Evolutionary conservation across 2,113 vertebrate genomes (phyloP).

Genomic region (Scomber scombrus): DNA sequence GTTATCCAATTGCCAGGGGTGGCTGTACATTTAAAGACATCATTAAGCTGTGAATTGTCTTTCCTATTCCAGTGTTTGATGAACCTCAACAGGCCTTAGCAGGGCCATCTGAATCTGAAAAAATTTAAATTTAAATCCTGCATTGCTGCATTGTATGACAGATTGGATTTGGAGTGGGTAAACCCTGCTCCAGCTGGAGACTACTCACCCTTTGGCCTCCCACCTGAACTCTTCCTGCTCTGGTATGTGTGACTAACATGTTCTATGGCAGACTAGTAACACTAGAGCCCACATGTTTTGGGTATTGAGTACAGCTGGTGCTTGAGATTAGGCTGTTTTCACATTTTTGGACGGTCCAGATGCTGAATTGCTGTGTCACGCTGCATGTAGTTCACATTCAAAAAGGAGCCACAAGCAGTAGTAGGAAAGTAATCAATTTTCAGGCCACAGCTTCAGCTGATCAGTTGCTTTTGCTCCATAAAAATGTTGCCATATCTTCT

Average conservation of each 20-base stretch:
- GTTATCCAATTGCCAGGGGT: constrained; percentile 31
- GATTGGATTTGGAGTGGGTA: constrained; percentile 68
- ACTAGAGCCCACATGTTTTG: constrained; percentile 72
- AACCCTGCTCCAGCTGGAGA: constrained; percentile 73
- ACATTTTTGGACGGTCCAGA: constrained; percentile 23
- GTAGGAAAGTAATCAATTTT: constrained; percentile 51
- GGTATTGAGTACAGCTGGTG: constrained; percentile 61
- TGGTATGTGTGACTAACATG: constrained; percentile 82
- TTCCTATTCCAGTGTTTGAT: constrained; percentile 54
- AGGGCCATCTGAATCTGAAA: constrained; percentile 37
- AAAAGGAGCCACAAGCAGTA: constrained; percentile 38
- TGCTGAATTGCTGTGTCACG: constrained; percentile 34
- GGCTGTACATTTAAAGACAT: constrained; percentile 51
- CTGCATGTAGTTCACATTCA: constrained; percentile 39
- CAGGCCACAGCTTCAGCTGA: constrained; percentile 38
- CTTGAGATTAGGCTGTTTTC: constrained; percentile 52
- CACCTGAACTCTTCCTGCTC: constrained; percentile 70
- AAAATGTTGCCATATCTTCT: constrained; percentile 54
- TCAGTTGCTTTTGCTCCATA: constrained; percentile 43
- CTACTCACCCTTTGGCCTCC: constrained; percentile 67
- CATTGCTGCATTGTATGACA: constrained; percentile 63
- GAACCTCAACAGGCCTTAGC: constrained; percentile 55
- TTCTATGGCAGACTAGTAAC: constrained; percentile 64
- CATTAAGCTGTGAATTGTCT: constrained; percentile 52
- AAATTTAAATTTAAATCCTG: constrained; percentile 65